Conservation (phyloP, 2,113 vertebrate genomes). For the Sorex fumeus region DNA sequence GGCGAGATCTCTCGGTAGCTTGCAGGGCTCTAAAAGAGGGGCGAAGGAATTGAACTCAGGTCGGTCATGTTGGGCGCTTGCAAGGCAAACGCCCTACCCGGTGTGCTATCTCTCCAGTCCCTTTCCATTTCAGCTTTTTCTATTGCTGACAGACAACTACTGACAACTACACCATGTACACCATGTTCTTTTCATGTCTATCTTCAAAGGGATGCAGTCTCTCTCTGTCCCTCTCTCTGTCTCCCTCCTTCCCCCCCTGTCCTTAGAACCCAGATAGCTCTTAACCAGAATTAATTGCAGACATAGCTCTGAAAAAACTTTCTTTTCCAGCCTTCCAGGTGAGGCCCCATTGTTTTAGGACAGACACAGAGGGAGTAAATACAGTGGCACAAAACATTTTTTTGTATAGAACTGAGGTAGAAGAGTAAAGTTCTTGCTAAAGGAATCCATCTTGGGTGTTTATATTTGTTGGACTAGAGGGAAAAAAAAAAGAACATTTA, state of each 20-base stretch:
- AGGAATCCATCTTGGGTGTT: neutral
- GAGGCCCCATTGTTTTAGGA: neutral
- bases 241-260: neutral
- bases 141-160: neutral
- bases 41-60: too few species aligned
- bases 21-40: too few species aligned
- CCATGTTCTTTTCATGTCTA: neutral
- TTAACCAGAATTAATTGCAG: too few species aligned
- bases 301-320: too few species aligned
- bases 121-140: neutral
- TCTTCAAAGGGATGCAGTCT: neutral
- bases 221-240: neutral
- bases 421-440: neutral
- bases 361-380: neutral
- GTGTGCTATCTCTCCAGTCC: too few species aligned
- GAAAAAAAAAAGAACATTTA: neutral
- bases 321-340: neutral
- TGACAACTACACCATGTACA: neutral
- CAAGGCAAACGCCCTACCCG: too few species aligned
- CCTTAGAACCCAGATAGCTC: too few species aligned
- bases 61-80: too few species aligned
- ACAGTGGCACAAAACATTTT: neutral
- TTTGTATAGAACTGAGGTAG: neutral
- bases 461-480: neutral
- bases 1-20: too few species aligned